phyloP scores from a whole-genome alignment of 1,140 invertebrate species.

The Caenorhabditis brenneri region DNA sequence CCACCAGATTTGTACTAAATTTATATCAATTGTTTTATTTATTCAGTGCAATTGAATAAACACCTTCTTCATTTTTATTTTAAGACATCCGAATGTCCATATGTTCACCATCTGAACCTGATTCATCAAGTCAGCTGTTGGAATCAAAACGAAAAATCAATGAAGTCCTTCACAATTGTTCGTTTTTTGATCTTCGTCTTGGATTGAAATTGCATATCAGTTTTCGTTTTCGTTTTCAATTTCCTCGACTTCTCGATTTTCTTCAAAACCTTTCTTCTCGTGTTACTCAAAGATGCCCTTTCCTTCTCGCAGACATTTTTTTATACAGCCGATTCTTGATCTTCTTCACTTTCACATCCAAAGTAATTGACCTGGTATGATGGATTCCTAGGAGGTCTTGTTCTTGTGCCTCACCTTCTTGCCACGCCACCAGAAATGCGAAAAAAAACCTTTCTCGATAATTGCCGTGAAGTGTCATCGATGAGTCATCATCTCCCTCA shows the following conservation, averaged over 20 bases:
- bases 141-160: background rate
- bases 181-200: background rate
- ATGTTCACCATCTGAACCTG: conserved; percentile 19
- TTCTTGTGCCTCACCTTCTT: background rate
- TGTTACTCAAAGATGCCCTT: conserved; percentile 11
- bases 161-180: background rate
- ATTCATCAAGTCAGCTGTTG: conserved; percentile 26
- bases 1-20: conserved; percentile 11
- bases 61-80: background rate
- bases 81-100: background rate
- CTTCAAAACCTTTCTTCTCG: background rate
- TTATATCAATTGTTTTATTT: conserved; percentile 19
- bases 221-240: conserved; percentile 16
- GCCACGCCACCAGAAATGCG: background rate
- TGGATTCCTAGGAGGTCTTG: background rate
- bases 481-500: background rate
- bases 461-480: conserved; percentile 30
- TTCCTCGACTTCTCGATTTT: conserved; percentile 2
- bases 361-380: background rate
- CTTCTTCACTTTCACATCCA: background rate
- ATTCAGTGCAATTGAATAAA: conserved; percentile 28
- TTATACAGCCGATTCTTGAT: background rate
- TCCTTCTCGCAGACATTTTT: background rate
- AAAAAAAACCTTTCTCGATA: conserved; percentile 26
- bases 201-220: conserved; percentile 1